Percentiles rank a stretch among this genome's conserved stretches.
phyloP scores from a whole-genome alignment of 2,888 invertebrate species.

The Anthrax anthrax region DNA sequence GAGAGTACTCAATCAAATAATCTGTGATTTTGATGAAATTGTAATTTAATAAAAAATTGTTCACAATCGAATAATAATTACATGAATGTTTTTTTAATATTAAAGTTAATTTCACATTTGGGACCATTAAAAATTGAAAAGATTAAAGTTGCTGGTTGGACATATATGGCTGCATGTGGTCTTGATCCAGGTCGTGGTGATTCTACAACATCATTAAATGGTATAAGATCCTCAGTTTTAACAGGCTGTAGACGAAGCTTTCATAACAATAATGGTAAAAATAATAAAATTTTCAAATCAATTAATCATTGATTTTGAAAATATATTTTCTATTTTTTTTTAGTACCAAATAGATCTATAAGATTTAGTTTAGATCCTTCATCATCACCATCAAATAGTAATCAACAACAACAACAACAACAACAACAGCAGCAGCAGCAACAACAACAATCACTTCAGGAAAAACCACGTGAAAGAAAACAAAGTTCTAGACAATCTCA shows the following conservation, averaged over 20 bases:
- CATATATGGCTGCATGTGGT: conserved; percentile 95
- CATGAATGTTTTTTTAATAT: not conserved
- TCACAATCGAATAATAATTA: not conserved
- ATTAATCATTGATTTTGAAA: too few species aligned
- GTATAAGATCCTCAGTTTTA: conserved; percentile 19
- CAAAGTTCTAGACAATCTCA: conserved; percentile 22
- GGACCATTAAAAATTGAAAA: conserved; percentile 60
- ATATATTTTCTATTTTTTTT: not conserved
- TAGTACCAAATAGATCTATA: conserved; percentile 22
- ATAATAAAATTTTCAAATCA: too few species aligned
- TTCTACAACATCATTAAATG: conserved; percentile 35
- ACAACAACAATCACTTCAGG: not conserved
- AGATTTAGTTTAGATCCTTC: conserved; percentile 6
- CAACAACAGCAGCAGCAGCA: not conserved
- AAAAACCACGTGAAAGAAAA: conserved; percentile 16
- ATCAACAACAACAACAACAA: not conserved
- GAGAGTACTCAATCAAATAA: conserved; percentile 73
- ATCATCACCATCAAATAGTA: conserved; percentile 8
- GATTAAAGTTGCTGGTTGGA: conserved; percentile 92
- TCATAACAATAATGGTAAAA: conserved; percentile 9
- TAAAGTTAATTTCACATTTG: conserved; percentile 3
- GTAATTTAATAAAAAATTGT: conserved; percentile 33
- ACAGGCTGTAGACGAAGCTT: conserved; percentile 29
- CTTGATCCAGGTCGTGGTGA: conserved; percentile 57
- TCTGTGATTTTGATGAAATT: conserved; percentile 77